Evolutionary conservation across 1,140 invertebrate species (phyloP), one percentile per base, ranked within the genome.

Genomic region (Drosophila kurseongensis): DNA sequence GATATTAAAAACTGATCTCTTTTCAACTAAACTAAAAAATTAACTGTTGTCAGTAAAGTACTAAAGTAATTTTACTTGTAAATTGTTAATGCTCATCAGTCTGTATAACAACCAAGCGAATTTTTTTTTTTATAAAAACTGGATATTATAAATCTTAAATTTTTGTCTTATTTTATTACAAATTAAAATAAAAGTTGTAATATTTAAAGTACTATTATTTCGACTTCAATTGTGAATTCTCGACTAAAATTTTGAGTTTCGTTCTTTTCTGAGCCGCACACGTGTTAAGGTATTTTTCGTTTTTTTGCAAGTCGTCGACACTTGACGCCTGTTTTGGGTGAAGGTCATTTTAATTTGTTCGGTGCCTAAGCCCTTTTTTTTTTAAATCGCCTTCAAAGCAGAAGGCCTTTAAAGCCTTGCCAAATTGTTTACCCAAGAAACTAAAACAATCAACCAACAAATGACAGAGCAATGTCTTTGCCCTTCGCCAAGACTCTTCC

Each of bases 291-390:
- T 71, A 58, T 69, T 72, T 72, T 58, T 23, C 63, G 29, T 66
- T 48, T 61, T 61, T 66, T 84, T 80, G 75, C 73, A 59, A 77
- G 63, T 65, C 60, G 44, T 65, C 69, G 68, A 65, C 78, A 73
- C 72, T 88, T 66, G 60, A 65, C 57, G 78, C 71, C 47, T 80
- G 78, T 78, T 73, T 69, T 48, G 76, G 65, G 62, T 74, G 79
- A 88, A 88, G 83, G 83, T 89, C 80, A 83, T 83, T 78, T 82
- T 57, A 57, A 82, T 78, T 83, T 78, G 75, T 69, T 65, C 61
- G 44, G 18, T 6, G 18, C 38, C 66, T 27, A 18, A 66, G 35
- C 65, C 47, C 48, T 44, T 68, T 14, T 38, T 47, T 66, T 41
- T 18, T 42, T 45, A 45, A 35, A 9, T 14, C 42, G 55, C 32